Evolutionary conservation across 2,797 vertebrate genomes (phyloP).

Genomic region (Spinus olivaceus): DNA sequence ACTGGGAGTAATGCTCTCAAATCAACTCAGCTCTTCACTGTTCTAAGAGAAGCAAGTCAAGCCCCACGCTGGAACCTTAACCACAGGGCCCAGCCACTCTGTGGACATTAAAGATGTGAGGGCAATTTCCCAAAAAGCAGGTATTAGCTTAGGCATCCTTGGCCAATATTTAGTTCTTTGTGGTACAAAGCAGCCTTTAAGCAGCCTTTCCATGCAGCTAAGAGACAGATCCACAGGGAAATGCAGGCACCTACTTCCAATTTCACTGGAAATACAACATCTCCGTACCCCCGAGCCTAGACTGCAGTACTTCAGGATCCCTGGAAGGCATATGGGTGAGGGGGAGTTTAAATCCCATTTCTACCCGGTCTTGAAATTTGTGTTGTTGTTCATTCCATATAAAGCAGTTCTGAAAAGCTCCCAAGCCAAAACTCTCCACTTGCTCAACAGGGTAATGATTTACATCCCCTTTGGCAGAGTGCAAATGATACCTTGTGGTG

Average conservation of each 20-base stretch:
- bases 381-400: conserved; percentile 8
- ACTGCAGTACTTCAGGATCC: not conserved
- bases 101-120: not conserved
- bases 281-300: not conserved
- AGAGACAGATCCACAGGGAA: not conserved
- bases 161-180: not conserved
- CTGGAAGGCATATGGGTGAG: not conserved
- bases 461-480: not conserved
- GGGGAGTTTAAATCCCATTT: not conserved
- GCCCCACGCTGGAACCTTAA: not conserved
- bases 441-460: not conserved
- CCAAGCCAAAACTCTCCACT: conserved; percentile 12
- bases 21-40: conserved; percentile 4
- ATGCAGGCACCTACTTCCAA: not conserved
- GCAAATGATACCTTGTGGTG: not conserved
- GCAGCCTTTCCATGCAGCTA: not conserved
- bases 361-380: conserved; percentile 12
- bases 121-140: conserved; percentile 29
- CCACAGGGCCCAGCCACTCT: not conserved
- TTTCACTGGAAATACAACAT: not conserved
- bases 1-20: conserved; percentile 8
- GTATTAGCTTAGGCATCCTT: conserved; percentile 2
- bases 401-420: conserved; percentile 28
- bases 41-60: conserved; percentile 33
- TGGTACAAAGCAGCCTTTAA: not conserved